These are phyloP conservation scores for Rugalucina vietnamica DNA, from an alignment of 2,888 invertebrate species.

Conservation along the genomic window DNA sequence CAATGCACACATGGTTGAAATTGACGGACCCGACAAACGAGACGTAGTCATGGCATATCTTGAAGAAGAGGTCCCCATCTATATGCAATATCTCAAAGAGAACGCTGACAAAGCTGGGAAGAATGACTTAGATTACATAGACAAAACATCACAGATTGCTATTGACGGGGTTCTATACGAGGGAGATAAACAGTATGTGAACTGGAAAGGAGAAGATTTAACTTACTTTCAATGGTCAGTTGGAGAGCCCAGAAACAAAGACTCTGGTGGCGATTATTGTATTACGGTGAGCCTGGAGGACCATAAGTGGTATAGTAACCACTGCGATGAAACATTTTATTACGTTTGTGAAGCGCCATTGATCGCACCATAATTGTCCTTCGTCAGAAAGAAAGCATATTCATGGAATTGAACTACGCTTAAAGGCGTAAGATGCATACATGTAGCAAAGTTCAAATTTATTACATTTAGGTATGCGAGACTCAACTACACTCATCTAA, in stretches of 20 bases:
- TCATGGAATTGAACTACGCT: too few relatives aligned
- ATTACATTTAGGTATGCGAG: too few relatives aligned
- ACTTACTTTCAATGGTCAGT: constrained; percentile 58
- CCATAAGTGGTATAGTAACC: constrained; percentile 49
- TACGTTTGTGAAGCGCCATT: constrained; percentile 55
- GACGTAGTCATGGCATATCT: constrained; percentile 40
- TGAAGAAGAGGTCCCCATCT: constrained; percentile 28
- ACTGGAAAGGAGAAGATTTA: constrained; percentile 45
- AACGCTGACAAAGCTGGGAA: background rate
- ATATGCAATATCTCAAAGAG: constrained; percentile 30
- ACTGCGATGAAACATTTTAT: constrained; percentile 47
- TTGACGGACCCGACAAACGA: constrained; percentile 36
- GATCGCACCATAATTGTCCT: too few relatives aligned
- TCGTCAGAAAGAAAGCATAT: too few relatives aligned
- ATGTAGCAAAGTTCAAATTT: too few relatives aligned
- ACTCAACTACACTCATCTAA: too few relatives aligned
- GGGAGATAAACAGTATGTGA: constrained; percentile 23
- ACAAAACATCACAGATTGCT: constrained; percentile 46
- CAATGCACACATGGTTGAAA: constrained; percentile 43
- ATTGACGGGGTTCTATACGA: constrained; percentile 44
- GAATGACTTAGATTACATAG: constrained; percentile 16
- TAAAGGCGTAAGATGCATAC: too few relatives aligned
- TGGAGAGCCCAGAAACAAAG: constrained; percentile 48
- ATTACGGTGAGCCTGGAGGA: constrained; percentile 47
- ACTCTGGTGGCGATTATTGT: constrained; percentile 53